Evolutionary conservation across 2,797 vertebrate species (phyloP).

Genomic region (Hippopotamyrus pictus): DNA sequence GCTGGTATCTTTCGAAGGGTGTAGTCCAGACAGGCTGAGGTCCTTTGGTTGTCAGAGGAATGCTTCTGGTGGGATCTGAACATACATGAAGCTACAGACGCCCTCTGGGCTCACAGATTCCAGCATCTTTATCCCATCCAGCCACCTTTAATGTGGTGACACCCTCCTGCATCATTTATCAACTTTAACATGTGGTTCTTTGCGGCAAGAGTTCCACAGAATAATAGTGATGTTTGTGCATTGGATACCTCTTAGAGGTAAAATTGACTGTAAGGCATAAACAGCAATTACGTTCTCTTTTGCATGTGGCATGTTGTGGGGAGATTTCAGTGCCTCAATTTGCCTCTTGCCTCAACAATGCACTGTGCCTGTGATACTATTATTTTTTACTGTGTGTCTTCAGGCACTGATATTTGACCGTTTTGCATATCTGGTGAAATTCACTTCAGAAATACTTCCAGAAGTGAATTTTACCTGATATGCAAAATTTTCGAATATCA

Average conservation of each 20-base stretch:
- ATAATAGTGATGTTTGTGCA: background rate
- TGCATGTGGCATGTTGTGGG: background rate
- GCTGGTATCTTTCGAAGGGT: background rate
- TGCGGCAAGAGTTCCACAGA: background rate
- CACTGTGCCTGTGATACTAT: background rate
- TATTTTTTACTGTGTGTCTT: background rate
- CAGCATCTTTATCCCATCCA: background rate
- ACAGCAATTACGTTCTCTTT: background rate
- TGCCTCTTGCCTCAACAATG: background rate
- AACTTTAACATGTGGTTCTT: background rate
- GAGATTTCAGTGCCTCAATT: background rate
- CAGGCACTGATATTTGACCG: background rate
- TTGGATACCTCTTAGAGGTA: background rate
- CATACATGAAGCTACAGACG: background rate
- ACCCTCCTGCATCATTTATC: background rate
- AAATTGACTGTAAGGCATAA: background rate
- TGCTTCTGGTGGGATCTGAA: background rate
- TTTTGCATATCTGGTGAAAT: background rate
- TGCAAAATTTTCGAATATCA: background rate
- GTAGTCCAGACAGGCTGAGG: background rate
- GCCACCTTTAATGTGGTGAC: background rate
- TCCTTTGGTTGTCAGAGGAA: background rate
- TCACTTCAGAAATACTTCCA: background rate
- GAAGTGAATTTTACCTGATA: background rate
- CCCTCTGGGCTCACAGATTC: background rate